Evolutionary conservation across 2,113 vertebrate species (phyloP).

Genomic region (Myotis brandtii): DNA sequence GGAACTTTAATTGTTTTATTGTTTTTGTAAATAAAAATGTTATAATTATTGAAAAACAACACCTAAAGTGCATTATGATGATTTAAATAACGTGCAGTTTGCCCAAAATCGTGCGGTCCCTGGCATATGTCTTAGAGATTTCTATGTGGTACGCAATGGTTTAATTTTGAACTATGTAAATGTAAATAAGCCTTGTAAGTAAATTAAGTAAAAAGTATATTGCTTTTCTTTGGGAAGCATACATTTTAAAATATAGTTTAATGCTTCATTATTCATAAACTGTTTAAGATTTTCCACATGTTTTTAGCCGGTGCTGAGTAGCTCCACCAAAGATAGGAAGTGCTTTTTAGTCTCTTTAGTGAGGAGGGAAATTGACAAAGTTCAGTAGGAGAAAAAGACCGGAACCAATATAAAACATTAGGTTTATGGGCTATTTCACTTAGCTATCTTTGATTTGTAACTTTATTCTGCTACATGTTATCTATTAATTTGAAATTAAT

Average conservation of each 20-base stretch:
- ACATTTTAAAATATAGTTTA: conserved; percentile 20
- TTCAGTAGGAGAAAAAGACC: not conserved
- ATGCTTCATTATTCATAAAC: conserved; percentile 34
- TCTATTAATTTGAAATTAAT: not conserved
- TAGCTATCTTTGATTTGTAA: not conserved
- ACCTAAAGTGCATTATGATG: too few relatives aligned
- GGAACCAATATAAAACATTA: not conserved
- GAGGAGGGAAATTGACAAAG: not conserved
- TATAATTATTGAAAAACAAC: too few relatives aligned
- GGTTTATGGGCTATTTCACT: not conserved
- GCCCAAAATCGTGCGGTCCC: too few relatives aligned
- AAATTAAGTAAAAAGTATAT: not conserved
- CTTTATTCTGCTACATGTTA: not conserved
- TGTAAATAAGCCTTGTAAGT: not conserved
- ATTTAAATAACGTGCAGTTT: too few relatives aligned
- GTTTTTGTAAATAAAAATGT: too few relatives aligned
- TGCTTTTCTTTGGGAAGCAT: conserved; percentile 33
- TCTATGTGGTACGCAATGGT: too few relatives aligned
- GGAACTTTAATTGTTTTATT: too few relatives aligned
- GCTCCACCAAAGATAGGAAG: not conserved
- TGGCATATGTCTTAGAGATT: too few relatives aligned
- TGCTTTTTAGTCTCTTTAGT: not conserved
- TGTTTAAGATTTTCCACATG: not conserved
- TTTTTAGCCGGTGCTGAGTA: not conserved
- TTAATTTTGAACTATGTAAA: conserved; percentile 16